These are phyloP conservation scores for Drosophila pallidifrons DNA, from an alignment of 1,140 invertebrate species.

Conservation along the genomic window DNA sequence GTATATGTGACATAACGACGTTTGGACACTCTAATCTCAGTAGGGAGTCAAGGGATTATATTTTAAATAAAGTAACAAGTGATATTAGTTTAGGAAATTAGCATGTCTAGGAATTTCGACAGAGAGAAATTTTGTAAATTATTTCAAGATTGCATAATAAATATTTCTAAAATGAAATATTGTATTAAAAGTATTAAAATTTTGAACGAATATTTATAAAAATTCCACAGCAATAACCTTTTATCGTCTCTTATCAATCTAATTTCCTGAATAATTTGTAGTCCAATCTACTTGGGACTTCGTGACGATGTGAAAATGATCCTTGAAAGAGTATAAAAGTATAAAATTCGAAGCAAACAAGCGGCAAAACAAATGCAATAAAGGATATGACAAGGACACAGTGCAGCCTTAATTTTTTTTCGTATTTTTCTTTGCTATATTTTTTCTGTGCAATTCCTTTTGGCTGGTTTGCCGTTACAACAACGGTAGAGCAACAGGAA, in stretches of 20 bases:
- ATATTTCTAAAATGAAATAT: too few relatives aligned
- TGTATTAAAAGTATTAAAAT: too few relatives aligned
- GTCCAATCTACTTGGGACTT: not conserved
- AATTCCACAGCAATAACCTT: not conserved
- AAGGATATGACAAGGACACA: slow-evolving; percentile 59
- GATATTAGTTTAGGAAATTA: not conserved
- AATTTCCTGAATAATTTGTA: not conserved
- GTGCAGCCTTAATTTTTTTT: slow-evolving; percentile 13
- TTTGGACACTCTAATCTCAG: not conserved
- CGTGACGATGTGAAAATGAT: not conserved
- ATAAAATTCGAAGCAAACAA: slow-evolving; percentile 28
- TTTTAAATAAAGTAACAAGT: not conserved
- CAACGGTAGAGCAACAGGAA: slow-evolving; percentile 38
- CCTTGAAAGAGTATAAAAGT: slow-evolving; percentile 5
- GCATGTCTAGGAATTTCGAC: too few relatives aligned
- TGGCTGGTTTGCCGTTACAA: slow-evolving; percentile 8
- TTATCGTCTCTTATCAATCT: not conserved
- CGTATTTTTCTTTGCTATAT: not conserved
- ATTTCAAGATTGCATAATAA: too few relatives aligned
- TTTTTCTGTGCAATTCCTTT: slow-evolving; percentile 1
- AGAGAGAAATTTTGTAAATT: too few relatives aligned
- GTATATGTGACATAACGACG: not conserved
- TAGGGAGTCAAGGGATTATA: not conserved
- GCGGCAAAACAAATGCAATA: slow-evolving; percentile 68
- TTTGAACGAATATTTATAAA: not conserved